Evolutionary conservation across 2,113 vertebrate species (phyloP), one percentile per base, ranked within the genome.

Genomic region (Dromiciops gliroides): DNA sequence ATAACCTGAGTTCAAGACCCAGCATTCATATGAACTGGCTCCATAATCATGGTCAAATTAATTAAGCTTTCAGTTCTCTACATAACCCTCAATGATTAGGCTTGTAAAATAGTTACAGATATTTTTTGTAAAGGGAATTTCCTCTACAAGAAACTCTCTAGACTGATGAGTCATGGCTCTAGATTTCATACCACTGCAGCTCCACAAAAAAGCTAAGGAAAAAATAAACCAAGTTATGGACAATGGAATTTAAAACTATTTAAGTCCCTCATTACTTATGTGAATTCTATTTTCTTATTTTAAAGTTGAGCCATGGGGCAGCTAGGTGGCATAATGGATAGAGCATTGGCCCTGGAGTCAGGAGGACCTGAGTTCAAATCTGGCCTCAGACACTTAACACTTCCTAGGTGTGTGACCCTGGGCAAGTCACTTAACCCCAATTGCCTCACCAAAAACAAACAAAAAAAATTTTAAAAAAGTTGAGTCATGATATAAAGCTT

Each of bases 291-390:
- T 26, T 1, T 14, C 91, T 89, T 1, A 14, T 60, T 52, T 89
- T 90, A 95, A 94, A 93, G 26, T 56, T 56, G 48, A 91, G 49
- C 3, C 2, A 89, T 90, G n/a, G n/a, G n/a, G n/a, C n/a, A n/a
- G n/a, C n/a, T n/a, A n/a, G n/a, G n/a, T n/a, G n/a, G n/a, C n/a
- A n/a, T n/a, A n/a, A n/a, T n/a, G n/a, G n/a, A n/a, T n/a, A n/a
- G n/a, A n/a, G n/a, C n/a, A n/a, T n/a, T n/a, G n/a, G n/a, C n/a
- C n/a, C n/a, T n/a, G n/a, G n/a, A n/a, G n/a, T n/a, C n/a, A n/a
- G n/a, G n/a, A n/a, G n/a, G n/a, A n/a, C n/a, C n/a, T n/a, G n/a
- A n/a, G n/a, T n/a, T n/a, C n/a, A n/a, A n/a, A n/a, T n/a, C n/a
- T n/a, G n/a, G n/a, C n/a, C n/a, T n/a, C n/a, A n/a, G n/a, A n/a